Evolutionary conservation across 1,140 invertebrate genomes (phyloP).

Genomic region (Hylyphantes graminicola): DNA sequence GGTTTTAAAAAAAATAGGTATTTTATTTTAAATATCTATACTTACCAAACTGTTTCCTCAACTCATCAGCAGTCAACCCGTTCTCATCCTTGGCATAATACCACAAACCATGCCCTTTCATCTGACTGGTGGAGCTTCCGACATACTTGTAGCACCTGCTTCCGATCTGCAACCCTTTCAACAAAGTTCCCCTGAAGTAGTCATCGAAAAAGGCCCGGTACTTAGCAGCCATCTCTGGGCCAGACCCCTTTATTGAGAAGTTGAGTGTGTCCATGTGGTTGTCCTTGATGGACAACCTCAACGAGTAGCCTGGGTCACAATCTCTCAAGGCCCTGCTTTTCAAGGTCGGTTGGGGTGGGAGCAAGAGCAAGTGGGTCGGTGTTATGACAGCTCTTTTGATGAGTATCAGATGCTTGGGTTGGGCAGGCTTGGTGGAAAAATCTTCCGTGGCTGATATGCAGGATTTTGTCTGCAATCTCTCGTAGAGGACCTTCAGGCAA

Average conservation of each 20-base stretch:
- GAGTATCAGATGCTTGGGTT: not conserved
- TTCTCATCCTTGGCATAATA: conserved; percentile 63
- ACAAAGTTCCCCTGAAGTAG: conserved; percentile 32
- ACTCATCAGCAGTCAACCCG: conserved; percentile 30
- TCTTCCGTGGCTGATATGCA: not conserved
- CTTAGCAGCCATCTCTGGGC: not conserved
- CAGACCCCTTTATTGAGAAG: not conserved
- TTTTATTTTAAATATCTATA: not conserved
- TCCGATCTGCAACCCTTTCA: conserved; percentile 60
- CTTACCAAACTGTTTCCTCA: conserved; percentile 63
- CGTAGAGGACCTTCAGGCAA: conserved; percentile 1
- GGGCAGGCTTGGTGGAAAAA: not conserved
- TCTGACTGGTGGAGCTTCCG: conserved; percentile 65
- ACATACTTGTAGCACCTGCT: conserved; percentile 64
- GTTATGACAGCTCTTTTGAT: conserved; percentile 60
- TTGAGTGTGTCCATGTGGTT: conserved; percentile 51
- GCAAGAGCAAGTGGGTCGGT: conserved; percentile 52
- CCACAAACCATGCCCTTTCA: conserved; percentile 65
- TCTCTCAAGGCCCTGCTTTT: conserved; percentile 61
- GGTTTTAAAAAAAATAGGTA: no score
- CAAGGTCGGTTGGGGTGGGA: conserved; percentile 56
- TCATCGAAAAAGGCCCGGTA: conserved; percentile 34
- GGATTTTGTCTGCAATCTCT: not conserved
- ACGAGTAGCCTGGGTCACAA: conserved; percentile 58
- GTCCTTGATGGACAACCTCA: conserved; percentile 61